Base-by-base conservation (phyloP, 2,797 vertebrate species). In the Sebastes alutus region DNA sequence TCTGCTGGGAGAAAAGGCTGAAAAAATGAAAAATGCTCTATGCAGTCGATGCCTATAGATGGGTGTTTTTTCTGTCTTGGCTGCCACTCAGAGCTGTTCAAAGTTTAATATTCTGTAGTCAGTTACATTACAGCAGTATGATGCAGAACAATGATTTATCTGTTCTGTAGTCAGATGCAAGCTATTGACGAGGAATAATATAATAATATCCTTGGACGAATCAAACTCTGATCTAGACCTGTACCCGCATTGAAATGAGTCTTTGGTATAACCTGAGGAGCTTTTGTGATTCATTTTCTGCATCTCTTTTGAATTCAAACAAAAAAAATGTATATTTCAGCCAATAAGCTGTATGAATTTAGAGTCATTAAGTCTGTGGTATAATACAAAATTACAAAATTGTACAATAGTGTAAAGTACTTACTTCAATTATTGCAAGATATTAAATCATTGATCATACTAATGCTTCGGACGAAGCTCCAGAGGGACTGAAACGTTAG, bases 1-100 rank as follows among this genome's bases (percentile, higher is more conserved):
- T 55, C 74, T 58, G 62, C 58, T 49, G 58, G 35, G 74, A 62
- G 68, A 72, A 81, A 75, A 61, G n/a, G 6, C 20, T 33, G 18
- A 23, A 67, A 60, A 32, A 68, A 73, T 66, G 8, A 58, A 59
- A 68, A 81, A 33, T 54, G n/a, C 18, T 68, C 63, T 12, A 71
- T 81, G 61, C 22, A 80, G 59, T 8, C 56, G 14, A 22, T 68
- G 63, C 38, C 14, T 64, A 16, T 65, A 52, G 2, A 73, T n/a
- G 29, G 18, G 56, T 20, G 32, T 56, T 76, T 72, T 72, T 27
- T 63, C 22, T 62, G 38, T 60, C 35, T 52, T 11, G 18, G 25
- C 70, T 69, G 63, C 82, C 76, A 11, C 52, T 63, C 25, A 62
- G 4, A 58, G 38, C 65, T 42, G 59, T 67, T 65, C 32, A 72